Conservation (phyloP, 2,888 invertebrate species). For the Eledone cirrhosa region DNA sequence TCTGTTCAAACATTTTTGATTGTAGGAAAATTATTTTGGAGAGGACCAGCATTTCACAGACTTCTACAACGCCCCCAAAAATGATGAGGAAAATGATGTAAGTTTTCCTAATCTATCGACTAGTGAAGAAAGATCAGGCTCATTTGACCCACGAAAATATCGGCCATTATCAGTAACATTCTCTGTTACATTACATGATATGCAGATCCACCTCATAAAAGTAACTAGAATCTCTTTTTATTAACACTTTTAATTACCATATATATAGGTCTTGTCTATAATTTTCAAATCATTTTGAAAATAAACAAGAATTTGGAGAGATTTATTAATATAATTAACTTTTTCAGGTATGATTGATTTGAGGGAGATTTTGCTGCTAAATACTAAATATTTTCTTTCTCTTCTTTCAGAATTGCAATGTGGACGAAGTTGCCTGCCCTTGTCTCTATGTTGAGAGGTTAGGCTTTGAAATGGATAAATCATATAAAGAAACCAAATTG, state of each 20-base stretch:
- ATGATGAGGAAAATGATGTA: slow-evolving; percentile 33
- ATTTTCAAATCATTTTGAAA: no score
- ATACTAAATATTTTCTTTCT: slow-evolving; percentile 12
- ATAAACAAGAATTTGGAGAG: no score
- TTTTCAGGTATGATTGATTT: no score
- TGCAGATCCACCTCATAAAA: slow-evolving; percentile 92
- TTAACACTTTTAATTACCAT: no score
- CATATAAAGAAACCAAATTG: slow-evolving; percentile 87
- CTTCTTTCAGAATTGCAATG: slow-evolving; percentile 79
- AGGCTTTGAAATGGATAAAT: slow-evolving; percentile 97
- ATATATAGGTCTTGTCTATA: no score
- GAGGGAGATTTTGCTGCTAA: no score
- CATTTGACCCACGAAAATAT: slow-evolving; percentile 86
- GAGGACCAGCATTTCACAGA: slow-evolving; percentile 94
- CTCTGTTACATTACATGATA: slow-evolving; percentile 91
- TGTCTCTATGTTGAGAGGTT: slow-evolving; percentile 76
- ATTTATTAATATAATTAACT: no score
- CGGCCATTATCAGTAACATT: slow-evolving; percentile 91
- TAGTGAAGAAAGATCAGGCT: slow-evolving; percentile 40
- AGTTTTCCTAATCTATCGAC: slow-evolving; percentile 38
- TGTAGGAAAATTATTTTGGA: slow-evolving; percentile 93
- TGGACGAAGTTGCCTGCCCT: slow-evolving; percentile 88
- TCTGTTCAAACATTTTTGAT: slow-evolving; percentile 30
- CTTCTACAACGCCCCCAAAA: slow-evolving; percentile 71
- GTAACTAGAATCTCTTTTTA: slow-evolving; percentile 59